phyloP scores from a whole-genome alignment of 2,797 vertebrate species.

The Tokudaia tokunoshimensis region DNA sequence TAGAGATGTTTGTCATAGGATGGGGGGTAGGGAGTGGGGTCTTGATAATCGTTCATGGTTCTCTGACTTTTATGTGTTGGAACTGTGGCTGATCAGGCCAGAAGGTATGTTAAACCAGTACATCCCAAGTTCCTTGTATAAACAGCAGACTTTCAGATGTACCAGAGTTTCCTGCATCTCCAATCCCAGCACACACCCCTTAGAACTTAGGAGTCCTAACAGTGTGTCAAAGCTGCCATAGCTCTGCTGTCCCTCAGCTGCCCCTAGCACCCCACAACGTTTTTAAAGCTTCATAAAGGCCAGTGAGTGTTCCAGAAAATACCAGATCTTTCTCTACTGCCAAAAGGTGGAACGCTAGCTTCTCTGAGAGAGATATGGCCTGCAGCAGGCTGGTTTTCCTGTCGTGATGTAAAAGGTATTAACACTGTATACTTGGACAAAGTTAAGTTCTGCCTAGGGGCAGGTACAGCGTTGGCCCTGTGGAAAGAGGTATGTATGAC shows the following conservation, averaged over 20 bases:
- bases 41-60: background rate
- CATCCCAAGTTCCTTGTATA: background rate
- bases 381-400: background rate
- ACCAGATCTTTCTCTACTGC: background rate
- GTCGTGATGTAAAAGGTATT: background rate
- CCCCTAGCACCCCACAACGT: background rate
- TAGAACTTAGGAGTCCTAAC: rapidly evolving
- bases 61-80: background rate
- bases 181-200: background rate
- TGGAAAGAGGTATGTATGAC: background rate
- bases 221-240: rapidly evolving
- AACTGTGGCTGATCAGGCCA: background rate
- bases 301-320: background rate
- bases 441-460: background rate
- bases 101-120: background rate
- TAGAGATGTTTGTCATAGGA: background rate
- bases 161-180: background rate
- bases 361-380: background rate
- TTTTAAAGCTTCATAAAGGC: background rate
- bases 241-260: background rate
- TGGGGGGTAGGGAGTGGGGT: background rate
- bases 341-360: background rate
- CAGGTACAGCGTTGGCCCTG: background rate
- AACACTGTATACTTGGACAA: background rate
- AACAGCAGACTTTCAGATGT: background rate